Evolutionary conservation across 2,888 invertebrate genomes (phyloP).

Genomic region (Cistogaster globosa): DNA sequence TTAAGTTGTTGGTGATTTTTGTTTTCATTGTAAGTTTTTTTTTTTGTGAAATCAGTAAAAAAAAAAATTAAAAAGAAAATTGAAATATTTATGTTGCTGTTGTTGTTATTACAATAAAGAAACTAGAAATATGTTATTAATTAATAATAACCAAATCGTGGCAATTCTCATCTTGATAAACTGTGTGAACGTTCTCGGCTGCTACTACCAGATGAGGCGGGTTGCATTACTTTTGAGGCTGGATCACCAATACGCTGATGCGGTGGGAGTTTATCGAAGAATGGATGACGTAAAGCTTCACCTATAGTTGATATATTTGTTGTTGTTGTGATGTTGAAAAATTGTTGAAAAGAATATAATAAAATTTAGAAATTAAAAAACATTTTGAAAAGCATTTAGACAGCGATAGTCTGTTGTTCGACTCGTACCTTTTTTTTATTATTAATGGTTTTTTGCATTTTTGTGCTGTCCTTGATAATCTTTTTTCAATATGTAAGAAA

Average conservation of each 20-base stretch:
- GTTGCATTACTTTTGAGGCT: conserved; percentile 70
- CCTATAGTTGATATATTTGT: conserved; percentile 77
- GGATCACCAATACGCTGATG: conserved; percentile 88
- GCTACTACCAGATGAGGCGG: conserved; percentile 81
- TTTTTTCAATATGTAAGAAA: no score
- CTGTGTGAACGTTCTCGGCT: conserved; percentile 86
- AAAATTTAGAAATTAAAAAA: conserved; percentile 4
- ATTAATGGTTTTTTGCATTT: neutral
- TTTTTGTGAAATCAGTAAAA: conserved; percentile 36
- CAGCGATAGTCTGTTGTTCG: conserved; percentile 28
- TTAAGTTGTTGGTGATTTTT: conserved; percentile 6
- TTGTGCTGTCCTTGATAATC: neutral
- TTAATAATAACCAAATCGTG: conserved; percentile 84
- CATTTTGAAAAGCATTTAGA: neutral
- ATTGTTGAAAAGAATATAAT: neutral
- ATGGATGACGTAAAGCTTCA: conserved; percentile 95
- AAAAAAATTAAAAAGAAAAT: conserved; percentile 34
- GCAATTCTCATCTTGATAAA: conserved; percentile 83
- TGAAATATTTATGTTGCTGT: conserved; percentile 2
- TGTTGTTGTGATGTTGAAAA: neutral
- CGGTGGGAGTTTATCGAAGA: conserved; percentile 93
- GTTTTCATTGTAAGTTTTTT: conserved; percentile 15
- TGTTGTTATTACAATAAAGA: conserved; percentile 17
- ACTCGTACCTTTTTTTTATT: conserved; percentile 24
- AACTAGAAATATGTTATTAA: conserved; percentile 73